A percentile compares a stretch with the other conserved stretches of the same genome.
phyloP scores from a whole-genome alignment of 1,140 invertebrate genomes.

The Drosophila paulistorum region DNA sequence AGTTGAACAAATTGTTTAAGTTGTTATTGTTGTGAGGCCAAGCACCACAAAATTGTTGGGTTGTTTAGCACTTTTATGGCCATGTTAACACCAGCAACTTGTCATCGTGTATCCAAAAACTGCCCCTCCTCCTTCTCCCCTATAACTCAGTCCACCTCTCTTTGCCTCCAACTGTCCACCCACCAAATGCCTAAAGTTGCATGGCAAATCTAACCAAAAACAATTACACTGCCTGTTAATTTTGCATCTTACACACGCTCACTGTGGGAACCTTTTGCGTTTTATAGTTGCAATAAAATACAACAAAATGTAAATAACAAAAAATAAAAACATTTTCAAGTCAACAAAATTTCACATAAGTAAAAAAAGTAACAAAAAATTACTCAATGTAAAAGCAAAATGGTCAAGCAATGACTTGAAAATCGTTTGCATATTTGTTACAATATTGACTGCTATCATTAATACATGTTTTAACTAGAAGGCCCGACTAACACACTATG shows the following conservation, averaged over 20 bases:
- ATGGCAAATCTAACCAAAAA: constrained; percentile 48
- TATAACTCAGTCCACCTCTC: not conserved
- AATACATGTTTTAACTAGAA: constrained; percentile 13
- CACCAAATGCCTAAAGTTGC: constrained; percentile 27
- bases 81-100: constrained; percentile 52
- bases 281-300: constrained; percentile 59
- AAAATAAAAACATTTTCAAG: constrained; percentile 39
- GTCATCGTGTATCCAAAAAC: not conserved
- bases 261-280: constrained; percentile 71
- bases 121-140: not conserved
- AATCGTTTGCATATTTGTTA: constrained; percentile 10
- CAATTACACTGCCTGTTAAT: constrained; percentile 69
- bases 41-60: constrained; percentile 55
- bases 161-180: constrained; percentile 11
- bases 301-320: not conserved
- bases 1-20: constrained; percentile 49
- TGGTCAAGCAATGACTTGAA: constrained; percentile 16
- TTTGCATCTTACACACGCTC: constrained; percentile 58
- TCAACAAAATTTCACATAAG: constrained; percentile 37
- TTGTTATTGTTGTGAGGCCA: constrained; percentile 42
- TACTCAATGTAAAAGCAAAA: constrained; percentile 15
- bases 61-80: constrained; percentile 74
- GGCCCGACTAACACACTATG: not conserved
- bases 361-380: constrained; percentile 11
- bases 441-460: constrained; percentile 39